Evolutionary conservation across 2,888 invertebrate species (phyloP), one percentile per base, ranked within the genome.

Genomic region (Tridacna gigas): DNA sequence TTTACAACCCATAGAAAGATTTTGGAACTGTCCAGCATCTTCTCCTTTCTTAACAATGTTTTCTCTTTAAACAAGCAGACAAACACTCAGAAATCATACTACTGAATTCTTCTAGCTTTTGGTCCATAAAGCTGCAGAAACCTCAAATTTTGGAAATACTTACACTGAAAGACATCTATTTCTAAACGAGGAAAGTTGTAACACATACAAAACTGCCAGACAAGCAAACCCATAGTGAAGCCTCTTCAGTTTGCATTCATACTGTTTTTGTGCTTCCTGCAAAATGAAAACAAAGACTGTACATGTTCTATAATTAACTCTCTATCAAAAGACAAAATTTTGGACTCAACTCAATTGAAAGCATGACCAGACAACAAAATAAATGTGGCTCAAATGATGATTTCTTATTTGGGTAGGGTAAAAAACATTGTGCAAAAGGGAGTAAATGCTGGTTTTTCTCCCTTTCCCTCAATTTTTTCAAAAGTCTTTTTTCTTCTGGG

Each of bases 151-250:
- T 56, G 15, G 3, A 9, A 63, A 20, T 25, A 71, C 71, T 71
- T 71, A 71, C 71, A 71, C 0, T 51, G 71, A 71, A 48, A n/a
- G n/a, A 51, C 45, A 47, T 25, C 37, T 48, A 25, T 13, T 71
- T 26, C 26, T 71, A 26, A 71, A 22, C 13, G 81, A 48, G 15
- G 25, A 56, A 13, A 81, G 25, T 20, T 73, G 77, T n/a, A 65
- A 51, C 12, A 81, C 22, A 66, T 74, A 74, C 12, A 77, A 26
- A n/a, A 77, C 5, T 20, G 76, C n/a, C 12, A 81, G 65, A 25
- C 73, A 28, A 60, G 60, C 45, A 7, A 77, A 18, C 4, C 69
- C 77, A 77, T 74, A 22, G 20, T 77, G 66, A 20, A 81, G 25
- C 25, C 77, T 71, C 28, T 74, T 73, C 25, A 65, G 66, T 0